Conservation (phyloP, 1,140 invertebrate genomes). For the Dreissena polymorpha region DNA sequence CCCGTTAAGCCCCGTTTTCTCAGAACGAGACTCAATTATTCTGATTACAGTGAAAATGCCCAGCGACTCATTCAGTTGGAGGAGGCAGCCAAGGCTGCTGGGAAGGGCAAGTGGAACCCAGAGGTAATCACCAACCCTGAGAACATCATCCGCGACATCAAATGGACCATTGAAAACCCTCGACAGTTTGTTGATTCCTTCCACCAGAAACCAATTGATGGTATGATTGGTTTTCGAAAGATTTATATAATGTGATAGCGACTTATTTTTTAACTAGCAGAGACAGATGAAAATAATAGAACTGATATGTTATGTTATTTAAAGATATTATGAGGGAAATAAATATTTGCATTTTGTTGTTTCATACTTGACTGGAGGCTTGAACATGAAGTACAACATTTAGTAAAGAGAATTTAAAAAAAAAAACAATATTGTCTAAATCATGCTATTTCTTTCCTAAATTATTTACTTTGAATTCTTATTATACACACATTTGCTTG, state of each 20-base stretch:
- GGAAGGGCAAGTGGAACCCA: conserved; percentile 90
- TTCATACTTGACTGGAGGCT: too few species aligned
- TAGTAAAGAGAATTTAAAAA: too few species aligned
- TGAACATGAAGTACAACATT: too few species aligned
- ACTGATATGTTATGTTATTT: not conserved
- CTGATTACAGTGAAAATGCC: conserved; percentile 76
- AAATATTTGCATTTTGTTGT: not conserved
- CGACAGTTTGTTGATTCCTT: conserved; percentile 90
- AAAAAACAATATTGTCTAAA: too few species aligned
- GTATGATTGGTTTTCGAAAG: conserved; percentile 55
- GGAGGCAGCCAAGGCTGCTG: conserved; percentile 91
- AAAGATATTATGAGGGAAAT: not conserved
- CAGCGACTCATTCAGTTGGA: conserved; percentile 90
- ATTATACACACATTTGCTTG: too few species aligned
- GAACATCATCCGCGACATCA: conserved; percentile 87
- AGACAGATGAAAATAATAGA: too few species aligned
- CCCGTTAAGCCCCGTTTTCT: too few species aligned
- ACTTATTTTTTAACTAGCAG: not conserved
- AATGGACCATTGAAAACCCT: conserved; percentile 92
- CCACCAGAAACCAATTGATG: conserved; percentile 87
- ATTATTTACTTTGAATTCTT: too few species aligned
- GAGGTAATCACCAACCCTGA: conserved; percentile 81
- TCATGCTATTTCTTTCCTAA: too few species aligned
- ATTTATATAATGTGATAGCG: not conserved
- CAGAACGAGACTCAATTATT: too few species aligned